Conservation (phyloP, 2,888 invertebrate genomes). For the Epirrita christyi region DNA sequence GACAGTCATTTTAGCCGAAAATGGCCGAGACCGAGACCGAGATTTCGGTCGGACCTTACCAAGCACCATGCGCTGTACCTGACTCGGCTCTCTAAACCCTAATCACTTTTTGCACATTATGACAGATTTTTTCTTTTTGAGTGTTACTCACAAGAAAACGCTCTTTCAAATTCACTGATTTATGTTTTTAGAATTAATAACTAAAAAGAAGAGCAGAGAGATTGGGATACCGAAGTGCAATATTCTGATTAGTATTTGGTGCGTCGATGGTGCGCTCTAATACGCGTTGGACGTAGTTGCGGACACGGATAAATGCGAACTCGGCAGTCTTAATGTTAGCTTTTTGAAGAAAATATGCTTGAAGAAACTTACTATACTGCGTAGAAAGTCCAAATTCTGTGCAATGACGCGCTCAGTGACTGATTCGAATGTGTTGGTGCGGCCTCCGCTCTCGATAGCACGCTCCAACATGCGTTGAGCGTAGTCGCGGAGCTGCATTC, state of each 20-base stretch:
- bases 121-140: neutral
- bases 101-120: constrained; percentile 6
- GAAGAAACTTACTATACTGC: constrained; percentile 50
- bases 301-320: neutral
- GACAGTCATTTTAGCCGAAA: too few species aligned
- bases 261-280: neutral
- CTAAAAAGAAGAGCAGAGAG: neutral
- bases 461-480: constrained; percentile 46
- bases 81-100: constrained; percentile 8
- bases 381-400: constrained; percentile 49
- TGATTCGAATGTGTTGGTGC: constrained; percentile 42
- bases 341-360: too few species aligned
- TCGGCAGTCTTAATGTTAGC: too few species aligned
- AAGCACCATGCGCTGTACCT: constrained; percentile 12
- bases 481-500: constrained; percentile 53
- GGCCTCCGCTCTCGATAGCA: constrained; percentile 38
- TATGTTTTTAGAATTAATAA: neutral
- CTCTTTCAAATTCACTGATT: neutral
- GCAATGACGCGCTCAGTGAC: constrained; percentile 51
- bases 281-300: neutral
- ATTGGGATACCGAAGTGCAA: neutral
- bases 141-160: neutral
- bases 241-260: neutral
- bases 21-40: too few species aligned
- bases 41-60: too few species aligned